A percentile compares a stretch with the other conserved stretches of the same genome.
phyloP scores from a whole-genome alignment of 2,113 vertebrate species.

The Megalops atlanticus region DNA sequence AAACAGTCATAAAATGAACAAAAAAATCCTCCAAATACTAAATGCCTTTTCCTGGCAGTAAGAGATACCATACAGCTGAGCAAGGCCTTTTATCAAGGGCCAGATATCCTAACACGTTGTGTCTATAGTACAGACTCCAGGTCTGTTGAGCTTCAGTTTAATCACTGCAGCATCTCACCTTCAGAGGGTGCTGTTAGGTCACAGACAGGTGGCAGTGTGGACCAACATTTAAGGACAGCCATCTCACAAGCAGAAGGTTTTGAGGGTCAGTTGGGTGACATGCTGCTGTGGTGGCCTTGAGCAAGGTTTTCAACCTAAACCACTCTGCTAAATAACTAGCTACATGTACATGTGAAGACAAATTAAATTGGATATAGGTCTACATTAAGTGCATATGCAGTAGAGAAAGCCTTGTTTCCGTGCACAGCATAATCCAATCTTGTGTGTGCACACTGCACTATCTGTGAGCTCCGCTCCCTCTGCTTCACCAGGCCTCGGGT shows the following conservation, averaged over 20 bases:
- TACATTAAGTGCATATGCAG: neutral
- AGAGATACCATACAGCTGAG: slow-evolving; percentile 4
- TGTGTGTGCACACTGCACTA: neutral
- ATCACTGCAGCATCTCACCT: neutral
- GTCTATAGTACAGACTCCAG: neutral
- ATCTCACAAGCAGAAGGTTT: too few relatives aligned
- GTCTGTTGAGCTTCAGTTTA: neutral
- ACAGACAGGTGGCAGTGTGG: neutral
- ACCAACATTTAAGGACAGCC: neutral
- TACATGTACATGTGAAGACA: too few relatives aligned
- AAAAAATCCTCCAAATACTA: neutral
- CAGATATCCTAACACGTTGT: neutral
- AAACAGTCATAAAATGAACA: neutral
- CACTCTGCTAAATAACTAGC: neutral
- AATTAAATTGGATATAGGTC: too few relatives aligned
- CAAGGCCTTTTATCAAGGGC: neutral
- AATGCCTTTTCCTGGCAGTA: neutral
- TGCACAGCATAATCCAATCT: neutral
- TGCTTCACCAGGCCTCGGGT: neutral
- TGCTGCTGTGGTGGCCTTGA: neutral
- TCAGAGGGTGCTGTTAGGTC: neutral
- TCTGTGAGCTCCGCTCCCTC: neutral
- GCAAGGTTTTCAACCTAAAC: neutral
- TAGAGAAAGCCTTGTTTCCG: neutral
- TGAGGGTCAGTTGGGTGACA: neutral